phyloP scores from a whole-genome alignment of 2,888 invertebrate genomes.

The Schrankia costaestrigalis region DNA sequence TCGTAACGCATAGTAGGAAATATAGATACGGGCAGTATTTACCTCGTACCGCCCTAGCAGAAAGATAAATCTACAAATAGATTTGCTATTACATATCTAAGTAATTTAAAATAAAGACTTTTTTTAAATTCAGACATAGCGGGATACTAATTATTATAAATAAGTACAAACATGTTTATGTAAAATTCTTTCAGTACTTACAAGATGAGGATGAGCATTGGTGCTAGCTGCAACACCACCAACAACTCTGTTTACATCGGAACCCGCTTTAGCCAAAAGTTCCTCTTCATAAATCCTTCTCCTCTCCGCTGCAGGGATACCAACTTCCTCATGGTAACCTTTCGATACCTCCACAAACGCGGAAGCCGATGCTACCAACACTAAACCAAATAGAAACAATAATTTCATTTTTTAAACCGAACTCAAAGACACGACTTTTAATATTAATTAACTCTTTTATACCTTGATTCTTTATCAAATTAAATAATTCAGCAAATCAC shows the following conservation, averaged over 20 bases:
- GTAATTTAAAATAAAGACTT: too few relatives aligned
- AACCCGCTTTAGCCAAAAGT: not conserved
- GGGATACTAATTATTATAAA: too few relatives aligned
- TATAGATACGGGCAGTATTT: too few relatives aligned
- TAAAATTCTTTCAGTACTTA: conserved; percentile 18
- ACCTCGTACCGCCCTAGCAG: too few relatives aligned
- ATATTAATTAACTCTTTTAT: conserved; percentile 11
- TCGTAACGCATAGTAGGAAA: conserved; percentile 11
- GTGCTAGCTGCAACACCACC: conserved; percentile 43
- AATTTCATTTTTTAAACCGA: conserved; percentile 30
- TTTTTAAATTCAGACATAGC: too few relatives aligned
- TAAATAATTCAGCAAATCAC: too few relatives aligned
- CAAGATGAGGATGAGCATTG: conserved; percentile 46
- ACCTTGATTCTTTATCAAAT: too few relatives aligned
- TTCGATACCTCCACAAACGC: conserved; percentile 27
- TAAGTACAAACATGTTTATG: too few relatives aligned
- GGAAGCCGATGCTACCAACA: conserved; percentile 20
- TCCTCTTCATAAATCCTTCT: conserved; percentile 46
- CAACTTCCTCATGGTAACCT: conserved; percentile 48
- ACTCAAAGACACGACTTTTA: not conserved
- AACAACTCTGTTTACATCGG: conserved; percentile 40
- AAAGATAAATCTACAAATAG: too few relatives aligned
- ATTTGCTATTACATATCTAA: too few relatives aligned
- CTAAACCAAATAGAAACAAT: conserved; percentile 27
- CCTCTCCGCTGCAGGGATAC: conserved; percentile 50